phyloP scores from a whole-genome alignment of 2,113 vertebrate species.

The Mola mola region DNA sequence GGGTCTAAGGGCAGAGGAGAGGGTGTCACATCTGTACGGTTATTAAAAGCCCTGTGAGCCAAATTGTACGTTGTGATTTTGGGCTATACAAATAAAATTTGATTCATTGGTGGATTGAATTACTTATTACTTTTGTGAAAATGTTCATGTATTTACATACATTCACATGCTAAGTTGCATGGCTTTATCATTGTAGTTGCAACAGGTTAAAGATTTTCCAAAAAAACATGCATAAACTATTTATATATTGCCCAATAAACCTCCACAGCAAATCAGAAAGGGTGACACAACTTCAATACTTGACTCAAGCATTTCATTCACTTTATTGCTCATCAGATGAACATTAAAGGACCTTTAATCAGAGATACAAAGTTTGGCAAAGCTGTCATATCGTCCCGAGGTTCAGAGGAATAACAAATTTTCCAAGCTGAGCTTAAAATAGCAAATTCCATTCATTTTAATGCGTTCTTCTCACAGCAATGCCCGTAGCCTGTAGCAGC shows the following conservation, averaged over 20 bases:
- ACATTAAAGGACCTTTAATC: constrained; percentile 32
- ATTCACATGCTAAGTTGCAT: too few species aligned
- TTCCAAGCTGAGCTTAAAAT: constrained; percentile 54
- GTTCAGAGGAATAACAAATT: constrained; percentile 41
- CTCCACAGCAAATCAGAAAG: constrained; percentile 16
- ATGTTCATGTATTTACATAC: too few species aligned
- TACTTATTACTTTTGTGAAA: too few species aligned
- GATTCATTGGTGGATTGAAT: too few species aligned
- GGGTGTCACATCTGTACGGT: too few species aligned
- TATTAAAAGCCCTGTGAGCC: too few species aligned
- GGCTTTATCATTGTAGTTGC: too few species aligned
- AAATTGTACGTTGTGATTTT: too few species aligned
- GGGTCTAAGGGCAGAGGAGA: too few species aligned
- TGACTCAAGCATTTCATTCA: constrained; percentile 3
- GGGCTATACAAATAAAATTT: too few species aligned
- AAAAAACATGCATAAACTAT: too few species aligned
- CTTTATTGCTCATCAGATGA: constrained; percentile 28
- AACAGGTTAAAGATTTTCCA: too few species aligned
- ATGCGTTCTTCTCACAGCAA: constrained; percentile 47
- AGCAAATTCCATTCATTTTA: constrained; percentile 50
- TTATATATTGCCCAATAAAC: background rate
- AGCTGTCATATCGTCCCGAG: constrained; percentile 42
- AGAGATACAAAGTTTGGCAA: constrained; percentile 18
- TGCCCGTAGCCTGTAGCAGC: constrained; percentile 46
- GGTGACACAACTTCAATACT: background rate